Conservation (phyloP, 2,888 invertebrate genomes). For the Coelinius sp. region DNA sequence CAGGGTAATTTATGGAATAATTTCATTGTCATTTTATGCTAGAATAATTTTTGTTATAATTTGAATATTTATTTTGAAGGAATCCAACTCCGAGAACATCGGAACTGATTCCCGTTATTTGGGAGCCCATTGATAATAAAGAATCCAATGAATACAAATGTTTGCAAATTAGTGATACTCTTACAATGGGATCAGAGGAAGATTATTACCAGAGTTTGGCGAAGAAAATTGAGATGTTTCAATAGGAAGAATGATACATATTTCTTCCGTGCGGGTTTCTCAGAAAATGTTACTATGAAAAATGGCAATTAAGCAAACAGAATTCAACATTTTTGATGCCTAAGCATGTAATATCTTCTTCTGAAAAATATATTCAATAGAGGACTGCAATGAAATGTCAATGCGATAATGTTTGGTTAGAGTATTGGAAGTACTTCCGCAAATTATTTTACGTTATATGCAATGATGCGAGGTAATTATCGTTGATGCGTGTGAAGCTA, state of each 20-base stretch:
- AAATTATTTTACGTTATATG: too few relatives aligned
- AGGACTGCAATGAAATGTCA: too few relatives aligned
- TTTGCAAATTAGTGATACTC: neutral
- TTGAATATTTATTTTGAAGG: neutral
- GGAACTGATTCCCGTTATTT: neutral
- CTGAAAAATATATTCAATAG: too few relatives aligned
- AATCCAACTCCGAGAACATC: neutral
- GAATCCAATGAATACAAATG: neutral
- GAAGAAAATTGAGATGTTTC: neutral
- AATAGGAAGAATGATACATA: too few relatives aligned
- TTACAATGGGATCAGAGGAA: neutral
- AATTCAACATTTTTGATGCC: too few relatives aligned
- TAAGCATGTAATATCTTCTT: too few relatives aligned
- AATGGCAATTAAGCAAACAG: neutral
- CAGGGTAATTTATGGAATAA: neutral
- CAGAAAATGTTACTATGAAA: neutral
- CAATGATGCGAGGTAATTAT: too few relatives aligned
- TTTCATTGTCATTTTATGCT: neutral
- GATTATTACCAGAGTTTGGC: neutral
- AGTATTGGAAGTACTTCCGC: too few relatives aligned
- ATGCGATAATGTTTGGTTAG: too few relatives aligned
- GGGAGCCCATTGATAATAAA: neutral
- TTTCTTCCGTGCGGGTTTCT: neutral
- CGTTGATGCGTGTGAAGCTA: too few relatives aligned
- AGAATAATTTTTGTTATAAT: neutral